phyloP scores from a whole-genome alignment of 2,113 vertebrate species.

The Ginglymostoma cirratum region DNA sequence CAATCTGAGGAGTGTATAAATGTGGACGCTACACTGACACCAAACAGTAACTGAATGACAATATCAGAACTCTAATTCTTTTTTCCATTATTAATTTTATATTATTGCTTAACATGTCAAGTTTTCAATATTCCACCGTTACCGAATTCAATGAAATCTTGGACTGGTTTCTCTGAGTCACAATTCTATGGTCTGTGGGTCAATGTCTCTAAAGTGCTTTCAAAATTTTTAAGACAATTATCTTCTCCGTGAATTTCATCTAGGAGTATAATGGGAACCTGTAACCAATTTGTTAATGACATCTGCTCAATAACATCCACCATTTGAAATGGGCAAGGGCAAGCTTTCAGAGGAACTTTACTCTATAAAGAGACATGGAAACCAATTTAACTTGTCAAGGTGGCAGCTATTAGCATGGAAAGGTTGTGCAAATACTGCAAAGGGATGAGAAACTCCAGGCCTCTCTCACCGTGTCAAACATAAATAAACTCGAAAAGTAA shows the following conservation, averaged over 20 bases:
- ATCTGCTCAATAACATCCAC: constrained; percentile 45
- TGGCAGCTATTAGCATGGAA: constrained; percentile 55
- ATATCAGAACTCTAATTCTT: neutral
- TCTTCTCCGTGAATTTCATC: neutral
- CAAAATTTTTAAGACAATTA: constrained; percentile 12
- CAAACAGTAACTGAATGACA: neutral
- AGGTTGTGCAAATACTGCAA: constrained; percentile 61
- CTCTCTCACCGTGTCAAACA: constrained; percentile 55
- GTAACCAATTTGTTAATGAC: constrained; percentile 39
- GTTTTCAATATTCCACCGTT: neutral
- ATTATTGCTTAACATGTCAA: neutral
- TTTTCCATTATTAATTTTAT: neutral
- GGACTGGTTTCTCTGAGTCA: neutral
- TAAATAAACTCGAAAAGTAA: constrained; percentile 50
- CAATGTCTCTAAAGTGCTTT: neutral
- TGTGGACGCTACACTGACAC: neutral
- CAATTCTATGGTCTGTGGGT: neutral
- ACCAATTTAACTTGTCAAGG: constrained; percentile 58
- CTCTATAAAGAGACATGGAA: constrained; percentile 58
- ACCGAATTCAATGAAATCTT: neutral
- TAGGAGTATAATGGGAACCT: constrained; percentile 5
- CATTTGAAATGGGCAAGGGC: constrained; percentile 47
- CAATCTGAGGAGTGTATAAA: neutral
- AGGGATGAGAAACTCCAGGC: constrained; percentile 58
- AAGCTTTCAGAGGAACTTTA: constrained; percentile 51